Percentiles rank a stretch among this genome's conserved stretches.
Evolutionary conservation across 2,888 invertebrate species (phyloP).

Genomic region (Cyclophora albipunctata): DNA sequence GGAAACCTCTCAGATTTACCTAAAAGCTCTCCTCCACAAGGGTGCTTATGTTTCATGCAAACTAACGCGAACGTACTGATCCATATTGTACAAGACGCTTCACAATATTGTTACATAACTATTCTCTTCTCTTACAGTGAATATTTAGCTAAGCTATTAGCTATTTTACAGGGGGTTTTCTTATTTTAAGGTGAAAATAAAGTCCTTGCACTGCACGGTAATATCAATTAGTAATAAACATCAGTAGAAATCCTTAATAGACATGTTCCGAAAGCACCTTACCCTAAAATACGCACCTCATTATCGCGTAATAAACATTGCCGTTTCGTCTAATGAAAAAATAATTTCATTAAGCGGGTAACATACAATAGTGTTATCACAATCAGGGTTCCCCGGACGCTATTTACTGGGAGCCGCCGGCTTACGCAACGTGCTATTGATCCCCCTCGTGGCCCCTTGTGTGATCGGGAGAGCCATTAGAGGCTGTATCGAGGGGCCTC

Average conservation of each 20-base stretch:
- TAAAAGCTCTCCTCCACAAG: slow-evolving; percentile 12
- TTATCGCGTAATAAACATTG: slow-evolving; percentile 6
- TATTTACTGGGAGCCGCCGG: slow-evolving; percentile 39
- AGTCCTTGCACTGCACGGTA: too few relatives aligned
- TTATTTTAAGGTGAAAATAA: too few relatives aligned
- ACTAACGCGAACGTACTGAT: slow-evolving; percentile 14
- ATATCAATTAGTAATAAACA: too few relatives aligned
- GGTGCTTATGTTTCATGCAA: slow-evolving; percentile 20
- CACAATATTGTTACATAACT: slow-evolving; percentile 6
- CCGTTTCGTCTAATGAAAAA: slow-evolving; percentile 11
- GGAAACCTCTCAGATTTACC: slow-evolving; percentile 15
- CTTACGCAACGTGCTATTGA: slow-evolving; percentile 40
- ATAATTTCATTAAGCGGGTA: slow-evolving; percentile 18
- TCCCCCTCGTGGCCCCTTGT: slow-evolving; percentile 23
- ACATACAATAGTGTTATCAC: slow-evolving; percentile 38
- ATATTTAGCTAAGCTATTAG: too few relatives aligned
- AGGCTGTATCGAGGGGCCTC: slow-evolving; percentile 58
- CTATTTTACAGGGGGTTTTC: too few relatives aligned
- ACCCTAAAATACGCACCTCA: slow-evolving; percentile 5
- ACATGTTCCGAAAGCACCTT: background rate
- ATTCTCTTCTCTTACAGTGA: background rate
- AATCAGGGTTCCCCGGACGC: slow-evolving; percentile 47
- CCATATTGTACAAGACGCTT: background rate
- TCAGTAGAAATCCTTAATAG: too few relatives aligned
- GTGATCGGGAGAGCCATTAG: slow-evolving; percentile 52